Evolutionary conservation across 2,113 vertebrate genomes (phyloP).

Genomic region (Hyperopisus bebe): DNA sequence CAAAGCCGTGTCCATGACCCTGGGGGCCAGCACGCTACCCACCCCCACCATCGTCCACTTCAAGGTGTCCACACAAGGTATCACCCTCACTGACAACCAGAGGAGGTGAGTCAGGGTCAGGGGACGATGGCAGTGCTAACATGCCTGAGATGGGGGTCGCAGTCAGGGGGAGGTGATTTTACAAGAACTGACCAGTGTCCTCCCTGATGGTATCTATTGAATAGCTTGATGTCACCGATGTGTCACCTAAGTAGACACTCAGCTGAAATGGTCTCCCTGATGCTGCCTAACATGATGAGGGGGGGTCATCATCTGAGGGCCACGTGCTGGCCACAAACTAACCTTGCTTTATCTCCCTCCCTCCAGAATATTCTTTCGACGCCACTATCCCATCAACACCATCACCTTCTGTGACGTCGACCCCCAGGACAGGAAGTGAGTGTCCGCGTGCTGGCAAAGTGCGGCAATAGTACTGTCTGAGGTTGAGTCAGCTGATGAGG

Average conservation of each 20-base stretch:
- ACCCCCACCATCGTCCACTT: conserved; percentile 88
- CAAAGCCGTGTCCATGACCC: conserved; percentile 85
- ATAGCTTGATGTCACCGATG: background rate
- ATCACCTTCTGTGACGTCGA: conserved; percentile 93
- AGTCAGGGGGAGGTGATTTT: background rate
- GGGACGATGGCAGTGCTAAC: background rate
- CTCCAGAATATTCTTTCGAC: conserved; percentile 85
- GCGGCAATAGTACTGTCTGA: background rate
- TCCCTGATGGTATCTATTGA: background rate
- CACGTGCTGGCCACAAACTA: background rate
- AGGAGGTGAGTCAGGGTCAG: conserved; percentile 80
- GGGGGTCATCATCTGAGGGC: background rate
- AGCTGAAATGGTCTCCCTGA: background rate
- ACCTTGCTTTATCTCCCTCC: conserved; percentile 12
- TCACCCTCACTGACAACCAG: conserved; percentile 97
- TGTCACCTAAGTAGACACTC: background rate
- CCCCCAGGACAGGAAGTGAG: conserved; percentile 95
- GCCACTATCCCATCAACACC: conserved; percentile 87
- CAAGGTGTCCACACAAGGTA: conserved; percentile 95
- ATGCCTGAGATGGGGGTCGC: background rate
- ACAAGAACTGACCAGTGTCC: background rate
- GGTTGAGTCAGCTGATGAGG: background rate
- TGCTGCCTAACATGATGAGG: background rate
- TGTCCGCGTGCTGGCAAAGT: conserved; percentile 24
- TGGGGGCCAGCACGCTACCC: conserved; percentile 64